Conservation (phyloP, 1,140 invertebrate species). For the Caenorhabditis tropicalis region DNA sequence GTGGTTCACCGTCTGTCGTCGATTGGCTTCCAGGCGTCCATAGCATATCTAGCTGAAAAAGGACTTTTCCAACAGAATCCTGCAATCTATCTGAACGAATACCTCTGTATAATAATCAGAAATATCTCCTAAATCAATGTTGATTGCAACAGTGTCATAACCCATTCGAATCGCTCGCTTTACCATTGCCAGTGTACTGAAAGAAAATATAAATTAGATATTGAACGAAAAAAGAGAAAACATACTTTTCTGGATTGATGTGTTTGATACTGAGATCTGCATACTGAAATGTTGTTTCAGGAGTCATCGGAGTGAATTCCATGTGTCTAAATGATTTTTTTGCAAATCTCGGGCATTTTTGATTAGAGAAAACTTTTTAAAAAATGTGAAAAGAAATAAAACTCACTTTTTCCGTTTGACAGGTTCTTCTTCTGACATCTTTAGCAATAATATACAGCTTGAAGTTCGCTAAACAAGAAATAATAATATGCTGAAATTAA, state of each 20-base stretch:
- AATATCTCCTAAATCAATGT: conserved; percentile 68
- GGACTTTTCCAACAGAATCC: not conserved
- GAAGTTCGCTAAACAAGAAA: no score
- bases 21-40: conserved; percentile 36
- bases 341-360: not conserved
- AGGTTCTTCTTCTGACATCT: not conserved
- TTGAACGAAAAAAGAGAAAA: not conserved
- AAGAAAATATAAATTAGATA: not conserved
- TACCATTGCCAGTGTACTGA: conserved; percentile 61
- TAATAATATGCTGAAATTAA: not conserved
- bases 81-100: no score
- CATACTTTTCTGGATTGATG: conserved; percentile 57
- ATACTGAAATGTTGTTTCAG: conserved; percentile 61
- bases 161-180: conserved; percentile 68
- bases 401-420: not conserved
- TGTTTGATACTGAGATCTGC: conserved; percentile 70
- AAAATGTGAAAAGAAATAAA: not conserved
- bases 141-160: conserved; percentile 69
- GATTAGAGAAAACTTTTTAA: not conserved
- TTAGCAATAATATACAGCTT: not conserved
- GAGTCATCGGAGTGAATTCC: conserved; percentile 30
- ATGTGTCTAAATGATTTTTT: conserved; percentile 15
- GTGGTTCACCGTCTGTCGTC: conserved; percentile 53
- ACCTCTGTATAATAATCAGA: conserved; percentile 44
- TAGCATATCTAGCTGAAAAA: conserved; percentile 20